Evolutionary conservation across 2,888 invertebrate species (phyloP).

Genomic region (Drosophila prolongata): DNA sequence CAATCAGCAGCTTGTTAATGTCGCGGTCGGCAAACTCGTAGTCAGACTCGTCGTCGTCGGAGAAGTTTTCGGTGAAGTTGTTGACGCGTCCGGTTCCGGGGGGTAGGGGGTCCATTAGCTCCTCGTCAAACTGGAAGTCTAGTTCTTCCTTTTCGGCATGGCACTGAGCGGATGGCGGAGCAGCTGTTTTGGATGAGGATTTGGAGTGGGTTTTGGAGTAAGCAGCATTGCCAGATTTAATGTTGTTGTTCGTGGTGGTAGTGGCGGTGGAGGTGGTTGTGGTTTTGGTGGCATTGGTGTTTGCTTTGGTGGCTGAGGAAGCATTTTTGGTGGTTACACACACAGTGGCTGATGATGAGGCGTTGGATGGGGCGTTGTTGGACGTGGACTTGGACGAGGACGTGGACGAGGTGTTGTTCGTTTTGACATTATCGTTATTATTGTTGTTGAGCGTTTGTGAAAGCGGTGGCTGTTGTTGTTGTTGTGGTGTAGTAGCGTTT

Average conservation of each 20-base stretch:
- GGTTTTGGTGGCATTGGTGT: conserved; percentile 49
- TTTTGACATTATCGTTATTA: conserved; percentile 65
- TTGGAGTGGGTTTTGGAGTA: conserved; percentile 73
- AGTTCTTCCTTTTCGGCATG: conserved; percentile 91
- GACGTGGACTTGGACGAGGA: conserved; percentile 56
- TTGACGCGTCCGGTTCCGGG: conserved; percentile 90
- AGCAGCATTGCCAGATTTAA: conserved; percentile 70
- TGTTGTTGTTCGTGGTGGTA: conserved; percentile 48
- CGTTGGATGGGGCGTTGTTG: conserved; percentile 57
- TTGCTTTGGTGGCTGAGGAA: conserved; percentile 51
- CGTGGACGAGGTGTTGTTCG: conserved; percentile 56
- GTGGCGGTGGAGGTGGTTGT: conserved; percentile 40
- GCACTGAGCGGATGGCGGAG: conserved; percentile 74
- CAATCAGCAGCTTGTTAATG: conserved; percentile 96
- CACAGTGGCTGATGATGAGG: conserved; percentile 46
- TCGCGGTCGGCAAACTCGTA: conserved; percentile 96
- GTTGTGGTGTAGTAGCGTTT: conserved; percentile 78
- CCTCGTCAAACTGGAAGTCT: conserved; percentile 99
- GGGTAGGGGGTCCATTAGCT: conserved; percentile 90
- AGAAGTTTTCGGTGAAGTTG: conserved; percentile 91
- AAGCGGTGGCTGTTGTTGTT: conserved; percentile 73
- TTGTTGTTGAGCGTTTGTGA: conserved; percentile 76
- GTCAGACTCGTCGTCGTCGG: conserved; percentile 92
- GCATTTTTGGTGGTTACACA: conserved; percentile 55
- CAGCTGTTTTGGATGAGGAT: conserved; percentile 81